Base-by-base conservation (phyloP, 2,113 vertebrate species). In the Cephalopholis sonnerati region DNA sequence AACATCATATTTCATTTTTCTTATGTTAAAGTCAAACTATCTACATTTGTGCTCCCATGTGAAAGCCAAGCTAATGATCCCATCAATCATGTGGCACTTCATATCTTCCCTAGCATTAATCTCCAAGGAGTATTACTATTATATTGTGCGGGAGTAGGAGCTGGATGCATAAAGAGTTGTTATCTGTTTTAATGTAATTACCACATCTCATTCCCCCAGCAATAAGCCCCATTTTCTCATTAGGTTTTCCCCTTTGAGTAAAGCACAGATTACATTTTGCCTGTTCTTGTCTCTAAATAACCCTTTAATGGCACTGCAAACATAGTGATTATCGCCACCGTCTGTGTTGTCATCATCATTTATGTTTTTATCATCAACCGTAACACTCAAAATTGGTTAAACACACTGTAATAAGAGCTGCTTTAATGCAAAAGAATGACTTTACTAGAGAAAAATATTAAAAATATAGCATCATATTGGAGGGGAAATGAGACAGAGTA, bases 171-270 rank as follows among this genome's bases (percentile, higher is more conserved):
- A 82, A 85, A 69, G 69, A 84, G 74, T 73, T 83, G 77, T 65
- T 87, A 90, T 91, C 84, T 68, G 68, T 88, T 88, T 93, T 84
- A 88, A 89, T 91, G 62, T 84, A 91, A 91, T 93, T 89, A 92
- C 79, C 67, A 48, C 79, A 62, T 80, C 80, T 88, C 83, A 57
- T 80, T 86, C 74, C 75, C 72, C 0, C 55, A 77, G 63, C 85
- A 90, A 83, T 80, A 83, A 85, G 78, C 64, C 76, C 66, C 46
- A 81, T 84, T 82, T 93, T 70, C 89, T 87, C 89, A 83, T 93
- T 87, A 88, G 69, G 54, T 75, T 76, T 79, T 53, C 74, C 71
- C 79, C 74, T 71, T 79, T 77, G 81, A 92, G 71, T 88, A 75
- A 85, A 84, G 70, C 68, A 58, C 67, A 77, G 54, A 89, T 87